phyloP scores from a whole-genome alignment of 1,140 invertebrate species.

The Apocrypta bakeri region DNA sequence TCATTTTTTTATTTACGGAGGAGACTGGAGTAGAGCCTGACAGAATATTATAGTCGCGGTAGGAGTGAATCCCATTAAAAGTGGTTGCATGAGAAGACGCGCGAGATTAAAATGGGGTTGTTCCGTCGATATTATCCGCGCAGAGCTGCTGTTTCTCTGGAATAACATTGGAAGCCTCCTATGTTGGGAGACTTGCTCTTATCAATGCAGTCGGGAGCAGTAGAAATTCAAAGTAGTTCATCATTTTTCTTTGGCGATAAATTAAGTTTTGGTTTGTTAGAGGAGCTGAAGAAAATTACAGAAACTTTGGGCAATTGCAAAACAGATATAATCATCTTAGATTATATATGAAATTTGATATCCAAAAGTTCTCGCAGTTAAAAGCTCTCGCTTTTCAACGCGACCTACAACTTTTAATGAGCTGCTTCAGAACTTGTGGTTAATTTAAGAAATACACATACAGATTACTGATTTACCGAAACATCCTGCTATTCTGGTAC shows the following conservation, averaged over 20 bases:
- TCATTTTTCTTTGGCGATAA: not conserved
- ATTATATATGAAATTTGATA: too few relatives aligned
- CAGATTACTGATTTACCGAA: too few relatives aligned
- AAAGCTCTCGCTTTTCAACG: too few relatives aligned
- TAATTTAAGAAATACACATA: too few relatives aligned
- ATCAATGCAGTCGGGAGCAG: too few relatives aligned
- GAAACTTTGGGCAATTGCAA: not conserved
- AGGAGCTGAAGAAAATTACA: not conserved
- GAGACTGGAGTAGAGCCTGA: not conserved
- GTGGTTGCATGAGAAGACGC: not conserved
- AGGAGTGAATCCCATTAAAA: conserved; percentile 30
- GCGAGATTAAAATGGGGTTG: conserved; percentile 18
- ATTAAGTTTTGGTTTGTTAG: not conserved
- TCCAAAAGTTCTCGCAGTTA: too few relatives aligned
- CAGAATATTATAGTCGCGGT: conserved; percentile 19
- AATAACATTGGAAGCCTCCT: not conserved
- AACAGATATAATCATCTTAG: too few relatives aligned
- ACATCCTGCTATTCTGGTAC: too few relatives aligned
- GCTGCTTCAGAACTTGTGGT: too few relatives aligned
- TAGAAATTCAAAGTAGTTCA: not conserved
- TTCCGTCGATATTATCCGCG: conserved; percentile 21
- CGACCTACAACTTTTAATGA: too few relatives aligned
- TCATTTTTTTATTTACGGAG: conserved; percentile 25
- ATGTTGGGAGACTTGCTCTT: not conserved
- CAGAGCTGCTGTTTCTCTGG: not conserved